phyloP scores from a whole-genome alignment of 2,797 vertebrate species.

The Ctenosaura bakeri region DNA sequence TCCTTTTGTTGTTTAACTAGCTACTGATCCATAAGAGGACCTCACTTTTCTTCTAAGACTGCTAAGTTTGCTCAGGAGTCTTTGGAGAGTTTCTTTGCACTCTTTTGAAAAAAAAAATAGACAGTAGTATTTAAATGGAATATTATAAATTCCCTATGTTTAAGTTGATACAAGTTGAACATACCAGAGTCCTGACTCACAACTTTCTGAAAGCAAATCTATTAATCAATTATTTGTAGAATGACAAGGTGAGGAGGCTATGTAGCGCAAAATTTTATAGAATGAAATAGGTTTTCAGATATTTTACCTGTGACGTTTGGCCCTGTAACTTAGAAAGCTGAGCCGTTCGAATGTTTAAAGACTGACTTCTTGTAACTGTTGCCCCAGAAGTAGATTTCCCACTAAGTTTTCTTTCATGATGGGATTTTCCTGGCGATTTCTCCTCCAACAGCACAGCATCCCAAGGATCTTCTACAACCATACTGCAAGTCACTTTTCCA shows the following conservation, averaged over 20 bases:
- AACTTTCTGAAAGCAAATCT: background rate
- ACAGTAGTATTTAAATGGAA: background rate
- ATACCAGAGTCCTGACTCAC: background rate
- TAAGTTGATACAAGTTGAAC: background rate
- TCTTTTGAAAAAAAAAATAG: background rate
- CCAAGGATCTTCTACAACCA: conserved; percentile 92
- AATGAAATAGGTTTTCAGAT: conserved; percentile 38
- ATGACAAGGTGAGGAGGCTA: background rate
- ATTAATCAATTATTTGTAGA: conserved; percentile 7
- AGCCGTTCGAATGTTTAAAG: conserved; percentile 87
- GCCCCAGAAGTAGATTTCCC: conserved; percentile 85
- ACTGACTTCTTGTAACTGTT: conserved; percentile 89
- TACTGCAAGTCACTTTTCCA: conserved; percentile 62
- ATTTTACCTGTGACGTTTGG: conserved; percentile 86
- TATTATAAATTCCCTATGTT: background rate
- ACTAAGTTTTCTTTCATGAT: conserved; percentile 82
- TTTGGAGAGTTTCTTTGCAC: background rate
- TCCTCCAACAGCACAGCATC: conserved; percentile 93
- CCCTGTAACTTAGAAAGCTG: conserved; percentile 77
- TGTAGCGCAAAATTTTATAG: background rate
- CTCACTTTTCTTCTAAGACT: background rate
- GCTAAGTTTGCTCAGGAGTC: background rate
- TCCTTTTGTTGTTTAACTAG: background rate
- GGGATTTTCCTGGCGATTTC: conserved; percentile 79
- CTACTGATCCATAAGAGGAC: background rate